Evolutionary conservation across 2,888 invertebrate genomes (phyloP).

Genomic region (Catocala fraxini): DNA sequence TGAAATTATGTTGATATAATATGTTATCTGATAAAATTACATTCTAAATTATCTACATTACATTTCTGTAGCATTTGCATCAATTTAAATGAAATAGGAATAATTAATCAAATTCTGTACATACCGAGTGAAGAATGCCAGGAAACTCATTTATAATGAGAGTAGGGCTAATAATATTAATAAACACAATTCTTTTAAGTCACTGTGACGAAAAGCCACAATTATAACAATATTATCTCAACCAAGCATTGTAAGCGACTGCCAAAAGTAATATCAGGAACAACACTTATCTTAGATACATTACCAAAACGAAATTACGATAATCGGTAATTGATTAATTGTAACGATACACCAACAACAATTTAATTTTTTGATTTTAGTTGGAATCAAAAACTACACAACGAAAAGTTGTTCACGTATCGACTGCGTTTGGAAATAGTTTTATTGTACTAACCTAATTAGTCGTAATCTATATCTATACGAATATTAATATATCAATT

Average conservation of each 20-base stretch:
- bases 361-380: slow-evolving; percentile 3
- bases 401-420: slow-evolving; percentile 1
- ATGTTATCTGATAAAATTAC: slow-evolving; percentile 35
- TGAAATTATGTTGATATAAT: slow-evolving; percentile 24
- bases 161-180: slow-evolving; percentile 12
- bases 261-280: slow-evolving; percentile 53
- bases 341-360: slow-evolving; percentile 26
- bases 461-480: slow-evolving; percentile 14
- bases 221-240: slow-evolving; percentile 50
- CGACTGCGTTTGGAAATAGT: slow-evolving; percentile 3
- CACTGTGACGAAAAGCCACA: slow-evolving; percentile 32
- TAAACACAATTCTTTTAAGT: neutral
- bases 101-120: slow-evolving; percentile 30
- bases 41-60: too few relatives aligned
- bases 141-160: slow-evolving; percentile 58
- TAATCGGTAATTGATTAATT: slow-evolving; percentile 56
- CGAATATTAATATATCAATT: slow-evolving; percentile 14
- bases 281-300: slow-evolving; percentile 56
- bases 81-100: neutral
- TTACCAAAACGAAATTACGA: slow-evolving; percentile 58
- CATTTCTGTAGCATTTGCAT: neutral
- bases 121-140: slow-evolving; percentile 55
- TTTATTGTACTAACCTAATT: neutral
- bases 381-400: slow-evolving; percentile 3
- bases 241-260: slow-evolving; percentile 58